phyloP scores from a whole-genome alignment of 53 echinoderm and acorn worm species.

The Holothuria leucospilota region DNA sequence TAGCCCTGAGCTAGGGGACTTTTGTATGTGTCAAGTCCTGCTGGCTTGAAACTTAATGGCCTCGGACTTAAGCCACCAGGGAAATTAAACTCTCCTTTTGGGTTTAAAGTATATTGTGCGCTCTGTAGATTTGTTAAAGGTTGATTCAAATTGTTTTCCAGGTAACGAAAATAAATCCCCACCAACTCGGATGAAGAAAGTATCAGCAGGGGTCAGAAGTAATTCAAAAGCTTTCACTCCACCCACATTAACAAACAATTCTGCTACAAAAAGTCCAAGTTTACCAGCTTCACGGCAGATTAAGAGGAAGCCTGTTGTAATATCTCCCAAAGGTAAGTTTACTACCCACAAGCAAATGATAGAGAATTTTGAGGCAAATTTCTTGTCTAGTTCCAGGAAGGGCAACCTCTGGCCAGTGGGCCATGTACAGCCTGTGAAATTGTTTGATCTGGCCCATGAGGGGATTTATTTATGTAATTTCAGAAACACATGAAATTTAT shows the following conservation, averaged over 20 bases:
- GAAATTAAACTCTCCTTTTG: too few relatives aligned
- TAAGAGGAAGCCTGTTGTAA: constrained; percentile 63
- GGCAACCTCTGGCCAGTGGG: too few relatives aligned
- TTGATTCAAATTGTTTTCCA: not conserved
- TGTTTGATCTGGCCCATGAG: not conserved
- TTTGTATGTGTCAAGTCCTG: too few relatives aligned
- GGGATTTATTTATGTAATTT: too few relatives aligned
- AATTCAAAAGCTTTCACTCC: constrained; percentile 65
- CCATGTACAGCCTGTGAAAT: too few relatives aligned
- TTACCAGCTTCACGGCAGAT: constrained; percentile 43
- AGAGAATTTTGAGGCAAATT: not conserved
- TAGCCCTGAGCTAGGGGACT: too few relatives aligned
- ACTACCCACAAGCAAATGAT: not conserved
- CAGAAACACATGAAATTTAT: too few relatives aligned
- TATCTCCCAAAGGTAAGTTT: constrained; percentile 72
- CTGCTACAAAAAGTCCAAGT: constrained; percentile 34
- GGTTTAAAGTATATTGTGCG: too few relatives aligned
- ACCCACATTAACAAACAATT: constrained; percentile 41
- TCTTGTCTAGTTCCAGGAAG: too few relatives aligned
- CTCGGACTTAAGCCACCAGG: too few relatives aligned
- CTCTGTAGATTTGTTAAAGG: too few relatives aligned
- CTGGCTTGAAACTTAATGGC: too few relatives aligned
- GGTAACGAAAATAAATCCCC: constrained; percentile 5
- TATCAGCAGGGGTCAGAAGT: constrained; percentile 24
- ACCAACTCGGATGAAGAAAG: not conserved